These are phyloP conservation scores for Benthosema pterotum DNA, from an alignment of 2,797 vertebrate species.

Conservation along the genomic window DNA sequence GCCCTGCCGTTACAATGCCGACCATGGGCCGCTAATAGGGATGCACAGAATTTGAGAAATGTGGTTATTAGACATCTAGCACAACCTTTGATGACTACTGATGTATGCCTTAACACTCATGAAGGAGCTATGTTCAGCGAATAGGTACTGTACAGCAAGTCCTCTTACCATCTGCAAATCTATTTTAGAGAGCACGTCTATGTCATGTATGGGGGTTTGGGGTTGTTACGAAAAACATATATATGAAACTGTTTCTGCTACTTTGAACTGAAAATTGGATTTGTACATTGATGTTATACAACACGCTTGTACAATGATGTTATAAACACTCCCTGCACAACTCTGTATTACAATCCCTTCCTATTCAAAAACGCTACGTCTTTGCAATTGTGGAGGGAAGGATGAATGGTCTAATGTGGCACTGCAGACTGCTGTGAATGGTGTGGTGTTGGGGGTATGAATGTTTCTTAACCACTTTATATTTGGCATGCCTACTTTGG, in stretches of 20 bases:
- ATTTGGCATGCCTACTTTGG: no score
- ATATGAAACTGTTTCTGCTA: slow-evolving; percentile 2
- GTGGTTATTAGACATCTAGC: neutral
- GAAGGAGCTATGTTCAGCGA: slow-evolving; percentile 3
- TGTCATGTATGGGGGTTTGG: neutral
- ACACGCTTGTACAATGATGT: slow-evolving; percentile 1
- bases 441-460: no score
- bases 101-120: slow-evolving; percentile 56
- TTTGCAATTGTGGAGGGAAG: neutral
- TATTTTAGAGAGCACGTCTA: neutral
- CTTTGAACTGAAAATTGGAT: slow-evolving; percentile 1
- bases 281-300: slow-evolving; percentile 10
- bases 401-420: slow-evolving; percentile 1
- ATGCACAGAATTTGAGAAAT: neutral
- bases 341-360: neutral
- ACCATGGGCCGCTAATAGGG: slow-evolving; percentile 88
- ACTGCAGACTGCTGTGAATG: no score
- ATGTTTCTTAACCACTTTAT: no score
- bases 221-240: no score
- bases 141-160: slow-evolving; percentile 9
- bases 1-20: slow-evolving; percentile 93
- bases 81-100: slow-evolving; percentile 35
- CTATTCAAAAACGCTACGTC: neutral
- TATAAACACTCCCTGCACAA: slow-evolving; percentile 5
- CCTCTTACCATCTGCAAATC: slow-evolving; percentile 6